phyloP scores from a whole-genome alignment of 2,113 vertebrate species.

The Lagopus muta region DNA sequence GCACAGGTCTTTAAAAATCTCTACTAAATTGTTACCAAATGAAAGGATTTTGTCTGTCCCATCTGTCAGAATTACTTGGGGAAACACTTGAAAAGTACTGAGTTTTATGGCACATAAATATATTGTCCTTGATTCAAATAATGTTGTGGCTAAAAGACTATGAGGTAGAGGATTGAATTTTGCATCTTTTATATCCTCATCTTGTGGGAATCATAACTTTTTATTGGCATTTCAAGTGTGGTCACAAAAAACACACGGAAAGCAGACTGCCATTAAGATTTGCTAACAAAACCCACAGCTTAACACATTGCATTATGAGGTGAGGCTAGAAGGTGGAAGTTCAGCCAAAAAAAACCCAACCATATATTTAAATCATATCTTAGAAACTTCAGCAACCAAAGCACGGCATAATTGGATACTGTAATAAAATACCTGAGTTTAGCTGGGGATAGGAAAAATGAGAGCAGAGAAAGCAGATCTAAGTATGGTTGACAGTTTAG shows the following conservation, averaged over 20 bases:
- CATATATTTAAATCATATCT: background rate
- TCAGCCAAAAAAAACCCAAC: background rate
- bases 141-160: conserved; percentile 33
- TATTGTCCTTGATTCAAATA: conserved; percentile 21
- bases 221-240: conserved; percentile 20
- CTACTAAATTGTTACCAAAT: background rate
- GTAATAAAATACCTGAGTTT: background rate
- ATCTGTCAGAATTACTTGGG: background rate
- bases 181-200: conserved; percentile 42
- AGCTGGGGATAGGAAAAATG: background rate
- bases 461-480: background rate
- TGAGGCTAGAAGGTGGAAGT: background rate
- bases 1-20: background rate
- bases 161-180: conserved; percentile 32
- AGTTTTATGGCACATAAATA: background rate
- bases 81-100: conserved; percentile 15
- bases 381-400: background rate
- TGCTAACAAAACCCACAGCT: background rate
- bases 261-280: conserved; percentile 9
- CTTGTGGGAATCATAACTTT: conserved; percentile 43
- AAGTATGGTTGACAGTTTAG: background rate
- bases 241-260: conserved; percentile 41
- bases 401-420: background rate
- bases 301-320: background rate
- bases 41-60: background rate